Conservation (phyloP, 2,888 invertebrate genomes). For the Epinotia brunnichana region DNA sequence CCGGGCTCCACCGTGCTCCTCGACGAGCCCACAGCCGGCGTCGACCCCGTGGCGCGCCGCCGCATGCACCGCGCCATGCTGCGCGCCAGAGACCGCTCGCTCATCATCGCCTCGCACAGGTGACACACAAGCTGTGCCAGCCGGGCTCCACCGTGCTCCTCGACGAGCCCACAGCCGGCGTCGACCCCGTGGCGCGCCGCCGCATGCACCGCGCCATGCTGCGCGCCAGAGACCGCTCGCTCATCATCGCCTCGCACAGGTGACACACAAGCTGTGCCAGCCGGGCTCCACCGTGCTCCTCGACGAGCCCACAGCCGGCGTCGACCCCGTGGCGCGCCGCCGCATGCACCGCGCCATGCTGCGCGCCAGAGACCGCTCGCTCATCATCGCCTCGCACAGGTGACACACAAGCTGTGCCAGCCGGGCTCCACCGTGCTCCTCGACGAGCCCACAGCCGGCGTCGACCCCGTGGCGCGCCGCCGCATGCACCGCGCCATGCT, state of each 20-base stretch:
- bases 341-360: constrained; percentile 80
- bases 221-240: too few relatives aligned
- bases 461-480: too few relatives aligned
- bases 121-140: too few relatives aligned
- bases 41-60: constrained; percentile 90
- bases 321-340: constrained; percentile 87
- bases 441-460: too few relatives aligned
- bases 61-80: constrained; percentile 64
- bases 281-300: too few relatives aligned
- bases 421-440: too few relatives aligned
- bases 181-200: neutral
- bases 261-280: too few relatives aligned
- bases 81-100: constrained; percentile 70
- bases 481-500: too few relatives aligned
- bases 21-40: constrained; percentile 60
- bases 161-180: constrained; percentile 84
- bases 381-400: constrained; percentile 71
- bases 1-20: neutral
- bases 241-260: too few relatives aligned
- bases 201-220: too few relatives aligned
- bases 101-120: constrained; percentile 63
- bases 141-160: constrained; percentile 56
- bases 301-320: constrained; percentile 50
- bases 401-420: constrained; percentile 52
- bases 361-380: too few relatives aligned